Percentiles rank a stretch among this genome's conserved stretches.
phyloP scores from a whole-genome alignment of 2,888 invertebrate genomes.

The Chirona hameri region DNA sequence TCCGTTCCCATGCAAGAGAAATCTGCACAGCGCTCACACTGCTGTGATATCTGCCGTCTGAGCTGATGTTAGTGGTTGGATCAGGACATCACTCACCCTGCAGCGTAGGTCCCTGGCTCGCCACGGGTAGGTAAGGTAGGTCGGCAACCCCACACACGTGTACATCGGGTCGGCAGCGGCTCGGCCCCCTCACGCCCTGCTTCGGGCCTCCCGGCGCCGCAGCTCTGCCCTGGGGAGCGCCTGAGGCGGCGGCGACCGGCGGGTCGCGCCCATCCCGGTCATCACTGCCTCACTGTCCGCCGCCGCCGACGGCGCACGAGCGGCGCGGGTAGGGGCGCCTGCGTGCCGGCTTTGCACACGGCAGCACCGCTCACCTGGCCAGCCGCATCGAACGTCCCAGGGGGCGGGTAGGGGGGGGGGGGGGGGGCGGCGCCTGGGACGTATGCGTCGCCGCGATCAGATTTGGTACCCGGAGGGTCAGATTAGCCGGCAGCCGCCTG shows the following conservation, averaged over 20 bases:
- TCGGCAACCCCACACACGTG: background rate
- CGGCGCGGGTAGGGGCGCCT: background rate
- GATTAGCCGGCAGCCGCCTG: too few relatives aligned
- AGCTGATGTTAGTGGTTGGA: background rate
- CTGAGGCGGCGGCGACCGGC: background rate
- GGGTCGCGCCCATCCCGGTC: background rate
- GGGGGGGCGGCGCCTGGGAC: too few relatives aligned
- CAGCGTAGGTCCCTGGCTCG: background rate
- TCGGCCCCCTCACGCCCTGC: too few relatives aligned
- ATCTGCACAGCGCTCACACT: too few relatives aligned
- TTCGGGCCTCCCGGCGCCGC: background rate
- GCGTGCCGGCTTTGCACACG: background rate
- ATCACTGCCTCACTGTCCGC: background rate
- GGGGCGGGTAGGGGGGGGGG: too few relatives aligned
- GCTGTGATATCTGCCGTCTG: too few relatives aligned
- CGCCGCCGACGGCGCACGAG: background rate
- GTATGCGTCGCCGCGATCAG: too few relatives aligned
- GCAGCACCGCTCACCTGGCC: too few relatives aligned
- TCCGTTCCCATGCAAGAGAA: too few relatives aligned
- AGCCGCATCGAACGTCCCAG: too few relatives aligned
- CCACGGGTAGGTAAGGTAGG: conserved; percentile 8
- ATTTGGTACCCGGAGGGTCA: too few relatives aligned
- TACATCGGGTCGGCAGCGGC: background rate
- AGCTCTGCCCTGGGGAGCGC: background rate
- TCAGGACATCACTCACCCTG: background rate